Base-by-base conservation (phyloP, 1,140 invertebrate species). In the Drosophila sulfurigaster region DNA sequence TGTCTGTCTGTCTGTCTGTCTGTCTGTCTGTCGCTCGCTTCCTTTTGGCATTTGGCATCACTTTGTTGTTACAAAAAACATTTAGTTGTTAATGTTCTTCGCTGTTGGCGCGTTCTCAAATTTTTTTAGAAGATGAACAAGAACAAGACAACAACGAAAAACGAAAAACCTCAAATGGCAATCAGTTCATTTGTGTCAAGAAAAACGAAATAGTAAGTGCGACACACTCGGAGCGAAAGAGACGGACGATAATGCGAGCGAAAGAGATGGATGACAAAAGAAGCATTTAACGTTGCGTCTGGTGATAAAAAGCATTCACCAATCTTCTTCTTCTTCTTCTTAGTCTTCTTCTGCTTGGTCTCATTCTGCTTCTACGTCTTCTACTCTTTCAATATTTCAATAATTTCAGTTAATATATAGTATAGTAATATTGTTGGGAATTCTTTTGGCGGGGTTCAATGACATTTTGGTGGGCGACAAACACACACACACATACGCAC, bases 311-410 rank as follows among this genome's bases (percentile, higher is more conserved):
- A 52, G 28, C 67, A 64, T 74, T 73, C 60, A 73, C 70, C 45
- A 58, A 58, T 59, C 16, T 25, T 16, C 41, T 48, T 52, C 32
- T 56, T 11, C 52, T 54, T 58, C 11, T 3, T 30, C 15, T 7
- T 57, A n/a, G 32, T n/a, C n/a, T n/a, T 25, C 20, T 51, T 35
- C 52, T 52, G 11, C 48, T 69, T 38, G 7, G 6, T 60, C 20
- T 28, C n/a, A 32, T 43, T 56, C 38, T 57, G 7, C 54, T 57
- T 46, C 13, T n/a, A 16, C 20, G 35, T 58, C 48, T 69, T 56
- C 57, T 78, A 66, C 51, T 20, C 68, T 82, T 70, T 82, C 74
- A 81, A 81, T 79, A 79, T 81, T 76, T 82, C 80, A 82, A 82
- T 86, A 71, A 81, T 87, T 79, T 88, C 67, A 46, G 63, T 67